Base-by-base conservation (phyloP, 2,113 vertebrate species). In the Ciconia boyciana region DNA sequence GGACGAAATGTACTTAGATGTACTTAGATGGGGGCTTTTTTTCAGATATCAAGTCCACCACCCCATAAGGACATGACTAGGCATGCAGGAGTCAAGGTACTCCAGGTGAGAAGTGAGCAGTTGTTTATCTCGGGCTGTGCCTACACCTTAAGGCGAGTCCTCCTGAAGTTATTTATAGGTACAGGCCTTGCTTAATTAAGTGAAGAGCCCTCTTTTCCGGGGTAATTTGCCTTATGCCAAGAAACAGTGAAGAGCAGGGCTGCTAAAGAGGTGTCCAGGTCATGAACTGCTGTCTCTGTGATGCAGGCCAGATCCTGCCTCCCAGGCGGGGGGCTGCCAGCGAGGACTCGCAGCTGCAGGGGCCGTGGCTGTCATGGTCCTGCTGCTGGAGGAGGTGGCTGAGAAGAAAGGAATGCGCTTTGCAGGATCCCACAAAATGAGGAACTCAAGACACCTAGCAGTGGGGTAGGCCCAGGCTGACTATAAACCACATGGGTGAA, bases 31-130 rank as follows among this genome's bases (percentile, higher is more conserved):
- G 9, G 31, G 36, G 13, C 41, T 13, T 14, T 71, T 66, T 6
- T 5, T 49, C 65, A 7, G 60, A 2, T 3, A 3, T 1, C 19
- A 2, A 49, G 28, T 0, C 46, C 36, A 2, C 3, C n/a, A 5
- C 10, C 10, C n/a, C 16, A 0, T 6, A 5, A 19, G n/a, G 62
- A 51, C 66, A 5, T 3, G 66, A 9, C 31, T 7, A 1, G 76
- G 86, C 88, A 4, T 1, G 85, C 66, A 1, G 61, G 16, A 14
- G 44, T 1, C 57, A 3, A 2, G 78, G 64, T 0, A 0, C 7
- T 10, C 7, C 0, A 7, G 66, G 85, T 26, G 54, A 29, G 74
- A 74, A 92, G 48, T 7, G 66, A 61, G 48, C 0, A n/a, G 18
- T 9, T 64, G 19, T 15, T 51, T 10, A 22, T 43, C 57, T 34